These are phyloP conservation scores for Ametastegia equiseti DNA, from an alignment of 2,888 invertebrate genomes.

Conservation along the genomic window DNA sequence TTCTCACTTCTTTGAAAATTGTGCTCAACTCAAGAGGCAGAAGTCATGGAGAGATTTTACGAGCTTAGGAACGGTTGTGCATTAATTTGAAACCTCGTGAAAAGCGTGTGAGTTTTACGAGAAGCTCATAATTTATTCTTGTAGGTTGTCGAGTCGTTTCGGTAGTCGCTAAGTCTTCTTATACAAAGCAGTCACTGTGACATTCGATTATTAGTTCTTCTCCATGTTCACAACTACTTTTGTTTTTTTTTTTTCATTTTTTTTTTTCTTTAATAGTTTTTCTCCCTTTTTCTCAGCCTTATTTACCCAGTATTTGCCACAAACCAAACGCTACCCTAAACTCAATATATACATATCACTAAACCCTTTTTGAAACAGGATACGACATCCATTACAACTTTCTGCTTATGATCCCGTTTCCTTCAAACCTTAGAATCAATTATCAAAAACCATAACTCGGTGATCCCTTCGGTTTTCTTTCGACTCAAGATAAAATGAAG, in stretches of 20 bases:
- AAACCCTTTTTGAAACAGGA: neutral
- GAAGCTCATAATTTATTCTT: conserved; percentile 37
- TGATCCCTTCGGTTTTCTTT: no score
- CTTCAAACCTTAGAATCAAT: no score
- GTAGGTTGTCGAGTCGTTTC: neutral
- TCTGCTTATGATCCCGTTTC: conserved; percentile 13
- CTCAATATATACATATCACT: neutral
- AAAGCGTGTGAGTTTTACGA: conserved; percentile 14
- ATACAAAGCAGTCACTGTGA: neutral
- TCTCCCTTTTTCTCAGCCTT: neutral
- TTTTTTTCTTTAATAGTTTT: neutral
- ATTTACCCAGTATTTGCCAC: neutral
- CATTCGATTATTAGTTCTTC: conserved; percentile 19
- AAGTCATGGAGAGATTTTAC: conserved; percentile 21
- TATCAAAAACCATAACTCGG: no score
- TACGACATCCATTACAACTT: conserved; percentile 15
- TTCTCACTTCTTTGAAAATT: neutral
- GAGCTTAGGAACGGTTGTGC: neutral
- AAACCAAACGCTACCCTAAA: neutral
- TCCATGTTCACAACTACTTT: neutral
- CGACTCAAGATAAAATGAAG: no score
- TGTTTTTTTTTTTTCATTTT: neutral
- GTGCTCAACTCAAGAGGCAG: neutral
- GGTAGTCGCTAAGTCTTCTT: neutral
- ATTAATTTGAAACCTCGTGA: conserved; percentile 31